Conservation (phyloP, 2,797 vertebrate species). For the Schizopygopsis pylzovi region DNA sequence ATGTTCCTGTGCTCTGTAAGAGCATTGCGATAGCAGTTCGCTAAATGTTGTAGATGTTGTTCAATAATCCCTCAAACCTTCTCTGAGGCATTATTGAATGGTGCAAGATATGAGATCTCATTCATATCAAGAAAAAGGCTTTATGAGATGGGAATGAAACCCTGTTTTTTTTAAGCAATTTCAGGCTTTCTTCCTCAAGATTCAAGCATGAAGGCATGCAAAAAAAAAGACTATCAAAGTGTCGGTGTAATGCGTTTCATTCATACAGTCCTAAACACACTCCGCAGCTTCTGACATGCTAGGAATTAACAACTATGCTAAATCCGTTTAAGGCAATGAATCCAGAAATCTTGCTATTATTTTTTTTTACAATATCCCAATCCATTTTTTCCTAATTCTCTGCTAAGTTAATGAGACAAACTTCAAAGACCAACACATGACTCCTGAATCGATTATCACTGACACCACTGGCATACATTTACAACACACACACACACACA, state of each 20-base stretch:
- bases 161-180: background rate
- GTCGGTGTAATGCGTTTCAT: background rate
- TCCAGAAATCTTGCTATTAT: background rate
- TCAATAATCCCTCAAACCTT: too few species aligned
- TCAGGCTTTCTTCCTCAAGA: too few species aligned
- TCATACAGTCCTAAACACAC: background rate
- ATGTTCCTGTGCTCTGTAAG: too few species aligned
- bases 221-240: background rate
- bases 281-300: constrained; percentile 2
- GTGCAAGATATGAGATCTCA: background rate
- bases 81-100: background rate
- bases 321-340: background rate
- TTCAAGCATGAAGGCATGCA: background rate
- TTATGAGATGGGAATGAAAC: background rate
- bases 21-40: too few species aligned
- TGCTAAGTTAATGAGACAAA: background rate
- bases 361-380: background rate
- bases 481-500: background rate
- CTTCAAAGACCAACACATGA: background rate
- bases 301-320: background rate
- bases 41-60: too few species aligned
- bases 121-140: background rate
- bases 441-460: constrained; percentile 13
- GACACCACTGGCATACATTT: background rate
- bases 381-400: background rate